Conservation (phyloP, 2,113 vertebrate genomes). For the Pantherophis guttatus region DNA sequence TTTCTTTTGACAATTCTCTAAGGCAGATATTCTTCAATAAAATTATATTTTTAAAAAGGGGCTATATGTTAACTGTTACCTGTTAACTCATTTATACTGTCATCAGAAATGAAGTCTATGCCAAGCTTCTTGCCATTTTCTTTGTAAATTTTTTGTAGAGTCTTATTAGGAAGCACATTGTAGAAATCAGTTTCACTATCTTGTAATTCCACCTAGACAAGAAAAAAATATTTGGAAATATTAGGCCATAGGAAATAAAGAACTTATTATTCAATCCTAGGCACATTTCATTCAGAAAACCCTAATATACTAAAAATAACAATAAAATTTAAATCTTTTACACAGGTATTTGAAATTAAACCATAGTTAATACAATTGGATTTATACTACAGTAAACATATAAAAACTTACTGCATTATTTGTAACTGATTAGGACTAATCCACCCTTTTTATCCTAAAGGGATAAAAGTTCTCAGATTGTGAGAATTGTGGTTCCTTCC, state of each 20-base stretch:
- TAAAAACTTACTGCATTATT: neutral
- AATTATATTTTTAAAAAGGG: neutral
- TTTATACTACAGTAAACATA: neutral
- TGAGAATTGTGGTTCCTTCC: neutral
- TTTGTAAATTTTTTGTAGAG: slow-evolving; percentile 73
- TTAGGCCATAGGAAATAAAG: neutral
- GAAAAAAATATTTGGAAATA: neutral
- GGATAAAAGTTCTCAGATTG: neutral
- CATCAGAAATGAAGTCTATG: slow-evolving; percentile 78
- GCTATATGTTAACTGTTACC: slow-evolving; percentile 63
- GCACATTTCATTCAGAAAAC: neutral
- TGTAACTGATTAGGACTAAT: neutral
- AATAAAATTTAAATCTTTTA: neutral
- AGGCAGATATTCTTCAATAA: neutral
- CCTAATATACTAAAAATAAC: neutral
- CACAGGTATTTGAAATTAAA: neutral
- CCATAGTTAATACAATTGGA: neutral
- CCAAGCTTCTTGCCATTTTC: slow-evolving; percentile 81
- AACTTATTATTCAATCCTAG: neutral
- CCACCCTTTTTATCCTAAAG: neutral
- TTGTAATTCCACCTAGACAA: slow-evolving; percentile 78
- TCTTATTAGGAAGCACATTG: slow-evolving; percentile 84
- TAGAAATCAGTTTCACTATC: slow-evolving; percentile 70
- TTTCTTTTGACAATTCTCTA: neutral
- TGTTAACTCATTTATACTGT: slow-evolving; percentile 67